Base-by-base conservation (phyloP, 2,797 vertebrate genomes). In the Macroramphosus scolopax region DNA sequence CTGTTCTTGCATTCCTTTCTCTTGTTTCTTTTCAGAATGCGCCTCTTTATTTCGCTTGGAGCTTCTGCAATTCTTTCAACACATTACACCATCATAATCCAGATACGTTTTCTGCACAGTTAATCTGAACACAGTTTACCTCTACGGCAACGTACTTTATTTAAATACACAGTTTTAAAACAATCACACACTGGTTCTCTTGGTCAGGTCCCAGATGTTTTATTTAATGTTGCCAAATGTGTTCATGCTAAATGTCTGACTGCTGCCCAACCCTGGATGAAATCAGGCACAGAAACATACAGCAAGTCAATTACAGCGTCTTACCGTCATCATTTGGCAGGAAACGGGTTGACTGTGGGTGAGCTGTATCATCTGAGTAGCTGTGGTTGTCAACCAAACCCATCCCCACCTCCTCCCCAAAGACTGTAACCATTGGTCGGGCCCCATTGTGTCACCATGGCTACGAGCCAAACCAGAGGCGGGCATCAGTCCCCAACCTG, bases 401-500 rank as follows among this genome's bases (percentile, higher is more conserved):
- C 50, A 24, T 65, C 46, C 32, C 43, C 58, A 26, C n/a, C 34
- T 33, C 39, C 31, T 63, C 69, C 38, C 47, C 37, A 22, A 57
- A 73, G 68, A 71, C 47, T 34, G 51, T 28, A 54, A 51, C 59
- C 41, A 58, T 74, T 71, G 63, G 63, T 55, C 15, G 17, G 45
- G 50, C 34, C 48, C 67, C 25, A 59, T 78, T 77, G 71, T 73
- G 73, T 82, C 61, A 20, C 59, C 29, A 36, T 67, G 78, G 80
- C 68, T 39, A 72, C 58, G 5, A 39, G 72, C 77, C 80, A 75
- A 80, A 66, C 45, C 75, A 70, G 69, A 76, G 78, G 78, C 32
- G 53, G 66, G 67, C 68, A 72, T 78, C 72, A 72, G 77, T 70
- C 72, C 50, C 54, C 71, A 75, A 77, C 80, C 71, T 84, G 81